Evolutionary conservation across 1,140 invertebrate genomes (phyloP).

Genomic region (Lanistes nyassanus): DNA sequence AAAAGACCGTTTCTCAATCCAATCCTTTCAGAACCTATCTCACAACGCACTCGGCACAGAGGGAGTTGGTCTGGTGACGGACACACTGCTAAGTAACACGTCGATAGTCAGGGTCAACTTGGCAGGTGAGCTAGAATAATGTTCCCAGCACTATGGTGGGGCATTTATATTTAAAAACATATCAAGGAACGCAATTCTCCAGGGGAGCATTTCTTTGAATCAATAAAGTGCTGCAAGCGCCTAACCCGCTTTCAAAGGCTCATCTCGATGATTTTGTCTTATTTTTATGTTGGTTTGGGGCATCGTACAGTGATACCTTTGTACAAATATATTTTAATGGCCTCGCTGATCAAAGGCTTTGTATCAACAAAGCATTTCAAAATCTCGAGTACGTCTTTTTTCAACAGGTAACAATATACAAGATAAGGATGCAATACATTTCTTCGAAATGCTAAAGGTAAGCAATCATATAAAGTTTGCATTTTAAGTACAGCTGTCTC

Average conservation of each 20-base stretch:
- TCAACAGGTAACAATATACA: conserved; percentile 33
- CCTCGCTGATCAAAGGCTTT: too few species aligned
- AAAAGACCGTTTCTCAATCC: neutral
- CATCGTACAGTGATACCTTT: too few species aligned
- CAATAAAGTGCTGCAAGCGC: too few species aligned
- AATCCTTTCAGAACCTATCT: conserved; percentile 32
- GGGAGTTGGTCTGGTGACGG: conserved; percentile 20
- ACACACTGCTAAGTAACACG: conserved; percentile 22
- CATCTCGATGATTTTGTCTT: too few species aligned
- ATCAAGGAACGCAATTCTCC: too few species aligned
- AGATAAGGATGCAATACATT: conserved; percentile 23
- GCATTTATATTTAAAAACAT: neutral
- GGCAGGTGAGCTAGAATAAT: conserved; percentile 4
- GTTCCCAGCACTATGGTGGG: neutral
- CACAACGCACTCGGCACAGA: conserved; percentile 23
- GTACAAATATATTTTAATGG: too few species aligned
- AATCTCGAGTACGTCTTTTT: neutral
- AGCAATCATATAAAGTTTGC: neutral
- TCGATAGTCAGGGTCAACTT: conserved; percentile 32
- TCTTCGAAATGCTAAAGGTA: conserved; percentile 29
- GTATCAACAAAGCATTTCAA: too few species aligned
- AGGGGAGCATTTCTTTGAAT: too few species aligned
- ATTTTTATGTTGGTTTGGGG: too few species aligned
- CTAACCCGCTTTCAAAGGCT: too few species aligned
- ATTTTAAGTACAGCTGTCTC: too few species aligned